These are phyloP conservation scores for Ceratothoa steindachneri DNA, from an alignment of 2,888 invertebrate species.

Conservation along the genomic window DNA sequence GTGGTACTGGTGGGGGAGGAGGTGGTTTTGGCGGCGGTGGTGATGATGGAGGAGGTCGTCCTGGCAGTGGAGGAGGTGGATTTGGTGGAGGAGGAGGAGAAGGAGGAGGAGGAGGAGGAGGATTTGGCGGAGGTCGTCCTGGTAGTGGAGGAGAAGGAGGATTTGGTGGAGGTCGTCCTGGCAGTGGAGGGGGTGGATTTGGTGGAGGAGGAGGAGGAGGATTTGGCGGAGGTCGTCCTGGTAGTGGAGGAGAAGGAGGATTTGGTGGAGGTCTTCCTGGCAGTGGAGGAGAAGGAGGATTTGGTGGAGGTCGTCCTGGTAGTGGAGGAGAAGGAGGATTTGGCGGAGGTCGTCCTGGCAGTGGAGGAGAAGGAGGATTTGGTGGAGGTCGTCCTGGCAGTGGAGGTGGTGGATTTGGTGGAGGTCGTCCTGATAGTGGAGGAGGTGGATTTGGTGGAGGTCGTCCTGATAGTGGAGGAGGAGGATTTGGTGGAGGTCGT, in stretches of 20 bases:
- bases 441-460: conserved; percentile 16
- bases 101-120: conserved; percentile 7
- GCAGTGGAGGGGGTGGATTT: neutral
- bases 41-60: conserved; percentile 1
- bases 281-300: neutral
- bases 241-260: neutral
- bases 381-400: neutral
- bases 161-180: neutral
- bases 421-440: neutral
- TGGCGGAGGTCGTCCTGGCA: neutral
- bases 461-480: neutral
- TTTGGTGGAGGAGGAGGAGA: conserved; percentile 46
- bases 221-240: neutral
- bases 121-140: conserved; percentile 4
- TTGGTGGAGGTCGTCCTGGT: neutral
- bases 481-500: conserved; percentile 43
- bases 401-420: neutral
- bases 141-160: neutral
- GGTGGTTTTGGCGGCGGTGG: conserved; percentile 1
- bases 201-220: neutral
- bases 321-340: neutral
- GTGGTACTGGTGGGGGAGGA: neutral
- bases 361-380: neutral
- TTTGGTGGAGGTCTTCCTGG: conserved; percentile 47
- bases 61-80: neutral